Evolutionary conservation across 2,797 vertebrate genomes (phyloP).

Genomic region (Mus caroli): DNA sequence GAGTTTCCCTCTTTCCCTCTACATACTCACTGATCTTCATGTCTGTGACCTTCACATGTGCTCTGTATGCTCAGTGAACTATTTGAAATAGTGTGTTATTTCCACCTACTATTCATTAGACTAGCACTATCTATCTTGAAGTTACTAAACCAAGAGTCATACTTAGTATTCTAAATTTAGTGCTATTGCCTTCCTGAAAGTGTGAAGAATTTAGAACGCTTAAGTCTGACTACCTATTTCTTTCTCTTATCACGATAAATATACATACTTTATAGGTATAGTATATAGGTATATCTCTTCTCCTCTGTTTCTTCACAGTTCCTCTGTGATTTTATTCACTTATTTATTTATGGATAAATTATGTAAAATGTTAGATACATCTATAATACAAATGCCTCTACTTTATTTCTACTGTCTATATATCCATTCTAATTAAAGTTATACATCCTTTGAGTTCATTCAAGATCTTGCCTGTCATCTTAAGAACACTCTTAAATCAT

Average conservation of each 20-base stretch:
- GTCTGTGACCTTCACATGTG: not conserved
- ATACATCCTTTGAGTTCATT: not conserved
- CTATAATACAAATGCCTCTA: not conserved
- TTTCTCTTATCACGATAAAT: not conserved
- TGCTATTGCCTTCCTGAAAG: not conserved
- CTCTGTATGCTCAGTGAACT: not conserved
- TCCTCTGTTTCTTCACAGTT: not conserved
- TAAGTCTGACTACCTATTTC: not conserved
- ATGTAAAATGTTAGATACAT: not conserved
- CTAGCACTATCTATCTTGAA: not conserved
- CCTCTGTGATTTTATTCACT: not conserved
- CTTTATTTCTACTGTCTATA: not conserved
- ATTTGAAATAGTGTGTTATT: not conserved
- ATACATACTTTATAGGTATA: not conserved
- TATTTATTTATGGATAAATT: not conserved
- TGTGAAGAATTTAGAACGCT: not conserved
- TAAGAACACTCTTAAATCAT: not conserved
- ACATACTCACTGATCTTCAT: too few species aligned
- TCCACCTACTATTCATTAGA: not conserved
- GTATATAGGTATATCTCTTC: not conserved
- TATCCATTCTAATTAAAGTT: not conserved
- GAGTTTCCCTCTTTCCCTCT: not conserved
- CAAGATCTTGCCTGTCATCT: not conserved
- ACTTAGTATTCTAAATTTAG: not conserved
- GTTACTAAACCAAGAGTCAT: not conserved